Evolutionary conservation across 1,140 invertebrate genomes (phyloP), one percentile per base, ranked within the genome.

Genomic region (Sinonovacula constricta): DNA sequence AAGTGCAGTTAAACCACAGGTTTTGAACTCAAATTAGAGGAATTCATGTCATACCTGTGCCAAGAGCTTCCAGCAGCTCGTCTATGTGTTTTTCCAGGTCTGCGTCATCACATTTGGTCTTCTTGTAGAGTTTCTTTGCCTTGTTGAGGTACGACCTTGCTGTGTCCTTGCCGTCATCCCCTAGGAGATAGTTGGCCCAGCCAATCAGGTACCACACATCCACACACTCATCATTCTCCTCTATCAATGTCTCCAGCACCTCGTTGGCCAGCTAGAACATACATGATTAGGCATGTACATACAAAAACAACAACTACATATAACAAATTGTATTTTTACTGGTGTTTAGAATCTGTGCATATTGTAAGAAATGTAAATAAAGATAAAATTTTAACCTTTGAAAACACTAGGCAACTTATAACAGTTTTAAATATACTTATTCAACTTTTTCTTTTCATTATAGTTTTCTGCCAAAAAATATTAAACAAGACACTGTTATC

Each of bases 141-240:
- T 81, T 81, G 26, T 59, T 65, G 36, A 81, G 67, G 66, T 81
- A 81, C 2, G 66, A 78, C n/a, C 30, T 65, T 0, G 89, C 86
- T 59, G 79, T 87, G 24, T 80, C 77, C 15, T 65, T 74, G 51
- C 86, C 85, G 28, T 89, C 87, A 14, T 84, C 80, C 15, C 88
- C 89, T 31, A 85, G 85, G 7, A 85, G 74, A 80, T 72, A 59
- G 57, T 70, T 78, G 5, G 75, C 57, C 88, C 88, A 90, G 24
- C 88, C 90, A 39, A 90, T 67, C 49, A 91, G 78, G 74, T 91
- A 91, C 90, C 90, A 91, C 36, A 83, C 79, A 56, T 87, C 74
- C 2, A 81, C 36, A 7, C 79, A 74, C 60, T 85, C 83, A 56
- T 87, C 85, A 80, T 87, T 68, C 72, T 88, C 85, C 65, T 86